phyloP scores from a whole-genome alignment of 2,797 vertebrate genomes.

The Taenioides sp. region DNA sequence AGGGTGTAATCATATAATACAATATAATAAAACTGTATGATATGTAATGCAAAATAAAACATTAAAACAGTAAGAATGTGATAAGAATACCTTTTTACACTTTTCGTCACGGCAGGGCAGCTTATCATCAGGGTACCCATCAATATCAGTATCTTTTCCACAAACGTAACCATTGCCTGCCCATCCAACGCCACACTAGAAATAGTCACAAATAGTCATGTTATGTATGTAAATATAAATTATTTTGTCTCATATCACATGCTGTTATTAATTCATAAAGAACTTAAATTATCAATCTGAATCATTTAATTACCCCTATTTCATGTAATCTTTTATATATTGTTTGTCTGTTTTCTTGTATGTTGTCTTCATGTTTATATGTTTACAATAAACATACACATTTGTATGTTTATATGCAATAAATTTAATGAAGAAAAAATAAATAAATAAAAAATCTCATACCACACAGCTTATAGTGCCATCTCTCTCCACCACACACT shows the following conservation, averaged over 20 bases:
- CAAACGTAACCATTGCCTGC: slow-evolving; percentile 93
- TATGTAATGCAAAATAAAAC: neutral
- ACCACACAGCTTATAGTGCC: slow-evolving; percentile 88
- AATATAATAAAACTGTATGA: neutral
- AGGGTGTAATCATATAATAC: slow-evolving; percentile 18
- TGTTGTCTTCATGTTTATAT: too few relatives aligned
- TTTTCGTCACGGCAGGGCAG: slow-evolving; percentile 82
- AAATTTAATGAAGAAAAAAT: too few relatives aligned
- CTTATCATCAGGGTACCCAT: slow-evolving; percentile 87
- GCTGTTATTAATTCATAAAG: too few relatives aligned
- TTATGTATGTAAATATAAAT: neutral
- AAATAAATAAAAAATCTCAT: slow-evolving; percentile 39
- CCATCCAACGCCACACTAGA: slow-evolving; percentile 93
- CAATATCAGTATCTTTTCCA: slow-evolving; percentile 94
- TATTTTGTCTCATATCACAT: slow-evolving; percentile 72
- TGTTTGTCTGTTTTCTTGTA: too few relatives aligned
- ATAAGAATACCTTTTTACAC: slow-evolving; percentile 84
- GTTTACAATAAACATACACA: too few relatives aligned
- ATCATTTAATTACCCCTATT: too few relatives aligned
- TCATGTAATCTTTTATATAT: too few relatives aligned
- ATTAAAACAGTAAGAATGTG: neutral
- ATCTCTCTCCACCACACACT: slow-evolving; percentile 86
- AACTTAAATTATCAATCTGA: too few relatives aligned
- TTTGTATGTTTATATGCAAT: too few relatives aligned
- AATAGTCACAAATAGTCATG: slow-evolving; percentile 3